Percentiles rank a stretch among this genome's conserved stretches.
Conservation (phyloP, 2,113 vertebrate genomes). For the Cryptotis parvus region DNA sequence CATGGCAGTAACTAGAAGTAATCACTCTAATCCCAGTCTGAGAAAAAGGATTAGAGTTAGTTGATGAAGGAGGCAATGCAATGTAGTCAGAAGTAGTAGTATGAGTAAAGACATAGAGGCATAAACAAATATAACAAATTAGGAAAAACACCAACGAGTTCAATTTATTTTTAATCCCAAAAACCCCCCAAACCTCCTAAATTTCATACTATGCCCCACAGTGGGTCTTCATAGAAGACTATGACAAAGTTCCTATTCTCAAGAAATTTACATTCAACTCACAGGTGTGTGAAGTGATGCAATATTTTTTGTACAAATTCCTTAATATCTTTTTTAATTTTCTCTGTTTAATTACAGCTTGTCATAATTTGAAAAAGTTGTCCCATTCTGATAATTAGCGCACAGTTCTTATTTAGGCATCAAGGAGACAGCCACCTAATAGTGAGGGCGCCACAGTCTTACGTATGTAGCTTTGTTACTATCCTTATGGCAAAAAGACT, state of each 20-base stretch:
- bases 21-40: neutral
- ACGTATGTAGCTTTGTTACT: neutral
- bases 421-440: neutral
- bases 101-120: neutral
- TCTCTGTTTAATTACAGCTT: constrained; percentile 10
- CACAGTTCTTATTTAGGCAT: neutral
- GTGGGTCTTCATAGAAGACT: neutral
- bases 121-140: neutral
- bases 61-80: neutral
- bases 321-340: neutral
- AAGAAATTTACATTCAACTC: neutral
- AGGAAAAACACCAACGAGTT: neutral
- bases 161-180: neutral
- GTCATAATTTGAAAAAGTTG: neutral
- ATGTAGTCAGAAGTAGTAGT: neutral
- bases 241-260: neutral
- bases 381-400: neutral
- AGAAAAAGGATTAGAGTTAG: neutral
- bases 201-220: neutral
- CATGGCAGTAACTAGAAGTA: neutral
- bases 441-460: neutral
- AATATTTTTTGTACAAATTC: neutral
- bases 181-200: neutral
- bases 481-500: neutral
- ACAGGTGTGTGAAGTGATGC: neutral